Percentiles rank a stretch among this genome's conserved stretches.
These are phyloP conservation scores for Mormyrus hasselquistii DNA, from an alignment of 2,797 vertebrate genomes.

Conservation along the genomic window DNA sequence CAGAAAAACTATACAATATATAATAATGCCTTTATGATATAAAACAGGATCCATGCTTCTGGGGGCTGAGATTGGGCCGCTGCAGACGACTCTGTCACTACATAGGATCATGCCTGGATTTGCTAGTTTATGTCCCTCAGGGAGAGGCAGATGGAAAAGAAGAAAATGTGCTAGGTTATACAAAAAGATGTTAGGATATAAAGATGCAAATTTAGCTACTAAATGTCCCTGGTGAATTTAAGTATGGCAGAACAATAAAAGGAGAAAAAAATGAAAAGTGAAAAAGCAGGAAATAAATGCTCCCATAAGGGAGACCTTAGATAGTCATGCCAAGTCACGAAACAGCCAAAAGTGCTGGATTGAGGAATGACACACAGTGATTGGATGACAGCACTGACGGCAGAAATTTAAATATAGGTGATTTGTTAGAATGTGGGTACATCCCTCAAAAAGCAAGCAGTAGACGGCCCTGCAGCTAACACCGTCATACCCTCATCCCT, in stretches of 20 bases:
- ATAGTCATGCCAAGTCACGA: background rate
- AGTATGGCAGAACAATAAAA: background rate
- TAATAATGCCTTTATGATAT: background rate
- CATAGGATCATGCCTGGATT: background rate
- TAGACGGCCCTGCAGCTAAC: background rate
- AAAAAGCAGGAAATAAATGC: background rate
- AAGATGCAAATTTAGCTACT: background rate
- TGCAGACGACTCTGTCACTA: background rate
- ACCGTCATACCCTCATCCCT: background rate
- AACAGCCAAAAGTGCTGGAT: background rate
- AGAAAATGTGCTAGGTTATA: background rate
- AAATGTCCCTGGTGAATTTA: slow-evolving; percentile 10
- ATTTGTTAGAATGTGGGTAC: background rate
- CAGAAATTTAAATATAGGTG: background rate
- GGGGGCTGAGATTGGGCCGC: background rate
- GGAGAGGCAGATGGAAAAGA: background rate
- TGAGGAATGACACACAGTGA: background rate
- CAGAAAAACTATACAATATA: background rate
- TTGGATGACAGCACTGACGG: background rate
- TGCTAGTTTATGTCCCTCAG: background rate
- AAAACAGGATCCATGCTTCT: background rate
- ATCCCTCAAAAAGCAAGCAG: background rate
- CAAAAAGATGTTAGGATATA: background rate
- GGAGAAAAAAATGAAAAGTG: background rate
- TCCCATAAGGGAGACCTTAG: background rate